Evolutionary conservation across 2,113 vertebrate species (phyloP), one percentile per base, ranked within the genome.

Genomic region (Heteronetta atricapilla): DNA sequence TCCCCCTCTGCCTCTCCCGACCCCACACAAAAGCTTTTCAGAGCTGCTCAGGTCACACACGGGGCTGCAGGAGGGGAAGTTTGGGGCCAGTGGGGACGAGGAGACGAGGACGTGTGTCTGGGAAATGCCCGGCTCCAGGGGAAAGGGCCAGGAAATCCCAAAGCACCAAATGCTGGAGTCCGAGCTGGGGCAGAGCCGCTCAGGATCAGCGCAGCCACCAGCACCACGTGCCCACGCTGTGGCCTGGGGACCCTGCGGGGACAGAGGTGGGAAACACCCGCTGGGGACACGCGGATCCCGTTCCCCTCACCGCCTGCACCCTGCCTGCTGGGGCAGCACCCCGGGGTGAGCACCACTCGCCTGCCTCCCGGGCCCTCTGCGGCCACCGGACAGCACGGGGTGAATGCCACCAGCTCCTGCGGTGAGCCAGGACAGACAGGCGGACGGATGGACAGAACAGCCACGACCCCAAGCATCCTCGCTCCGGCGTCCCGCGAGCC

Each of bases 171-270:
- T 58, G 3, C 77, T 94, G 90, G 97, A 94, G 91, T n/a, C 66
- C 10, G 3, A 77, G 91, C 26, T 85, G 94, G 96, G 97, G 97
- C 95, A 98, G 97, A 93, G 56, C 0, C 48, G 85, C 94, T 98
- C 92, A 84, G 66, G 86, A 95, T 90, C 93, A 73, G 96, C 97
- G 89, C 96, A 74, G 59, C 81, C 96, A 97, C 94, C 97, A 97
- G 91, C 46, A 92, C 97, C 58, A n/a, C 4, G 46, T 82, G 77
- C 90, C 83, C 52, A 6, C 21, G 29, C 62, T 13, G 3, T 4
- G 52, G 75, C 70, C 67, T 40, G 46, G 34, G 38, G 67, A 94
- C 64, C 12, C 8, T 21, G 21, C 38, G 1, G 5, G 77, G 44
- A 9, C 48, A 80, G 77, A 69, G 53, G 60, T 2, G 11, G 40